Evolutionary conservation across 2,888 invertebrate species (phyloP), one percentile per base, ranked within the genome.

Genomic region (Lepeophtheirus nordmannii): DNA sequence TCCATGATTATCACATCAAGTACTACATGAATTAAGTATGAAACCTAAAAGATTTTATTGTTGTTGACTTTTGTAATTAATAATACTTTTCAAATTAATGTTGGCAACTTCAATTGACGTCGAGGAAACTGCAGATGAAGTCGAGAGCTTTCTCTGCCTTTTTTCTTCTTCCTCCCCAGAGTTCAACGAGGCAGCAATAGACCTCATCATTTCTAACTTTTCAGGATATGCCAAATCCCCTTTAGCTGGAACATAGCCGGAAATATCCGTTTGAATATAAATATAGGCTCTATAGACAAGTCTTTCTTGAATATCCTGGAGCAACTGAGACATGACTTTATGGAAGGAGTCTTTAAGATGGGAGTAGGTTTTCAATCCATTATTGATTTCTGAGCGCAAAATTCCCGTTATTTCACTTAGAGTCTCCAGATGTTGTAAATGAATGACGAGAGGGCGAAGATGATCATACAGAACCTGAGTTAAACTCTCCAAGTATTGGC

Each of bases 151-250:
- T 23, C 60, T 30, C 38, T 60, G 60, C 14, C 30, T 60, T 17
- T 30, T 10, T 23, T 30, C 37, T 30, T 30, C 37, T 3, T 30
- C 37, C 2, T 38, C 38, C 11, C 30, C 17, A 2, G 30, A 37
- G 11, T 37, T 30, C 11, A 60, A 10, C 10, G 60, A 20, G 10
- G 73, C 72, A 0, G 73, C 73, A 67, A 71, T 70, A 14, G 78
- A 89, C 82, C 94, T 91, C 93, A 98, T 97, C 89, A 97, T 94
- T 75, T 89, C 84, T 69, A 98, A 79, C 76, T 97, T 96, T 72
- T 94, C 91, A 0, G 98, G 98, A 79, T 98, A 98, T 0, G 96
- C 94, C 68, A 98, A 81, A 79, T 98, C 98, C 0, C 97, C 97
- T 7, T 87, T 83, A 12, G 92, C 92, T 0, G 97, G 90, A 69